Evolutionary conservation across 2,113 vertebrate genomes (phyloP).

Genomic region (Tiliqua scincoides): DNA sequence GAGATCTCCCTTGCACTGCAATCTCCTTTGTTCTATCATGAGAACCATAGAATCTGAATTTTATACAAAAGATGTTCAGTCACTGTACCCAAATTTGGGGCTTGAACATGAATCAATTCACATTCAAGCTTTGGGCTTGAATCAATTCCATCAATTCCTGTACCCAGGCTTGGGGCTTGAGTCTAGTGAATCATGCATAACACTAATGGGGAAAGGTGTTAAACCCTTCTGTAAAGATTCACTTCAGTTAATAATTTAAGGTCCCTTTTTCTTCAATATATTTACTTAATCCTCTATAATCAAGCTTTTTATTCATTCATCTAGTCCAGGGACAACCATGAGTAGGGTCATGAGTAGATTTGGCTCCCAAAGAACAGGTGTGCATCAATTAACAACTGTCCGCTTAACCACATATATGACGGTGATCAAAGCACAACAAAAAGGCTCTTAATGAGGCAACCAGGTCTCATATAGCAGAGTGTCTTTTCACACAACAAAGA

Average conservation of each 20-base stretch:
- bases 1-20: conserved; percentile 46
- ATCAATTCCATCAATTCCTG: too few relatives aligned
- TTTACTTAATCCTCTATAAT: neutral
- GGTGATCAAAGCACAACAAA: neutral
- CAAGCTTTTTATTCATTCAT: neutral
- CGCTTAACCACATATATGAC: neutral
- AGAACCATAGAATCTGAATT: conserved; percentile 47
- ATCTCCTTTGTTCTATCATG: conserved; percentile 46
- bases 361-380: neutral
- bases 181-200: conserved; percentile 51
- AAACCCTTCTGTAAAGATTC: conserved; percentile 17
- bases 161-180: conserved; percentile 53
- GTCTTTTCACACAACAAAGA: too few relatives aligned
- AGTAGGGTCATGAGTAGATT: neutral
- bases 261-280: neutral
- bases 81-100: conserved; percentile 39
- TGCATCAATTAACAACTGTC: neutral
- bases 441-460: too few relatives aligned
- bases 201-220: conserved; percentile 17
- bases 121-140: too few relatives aligned
- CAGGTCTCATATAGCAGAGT: too few relatives aligned
- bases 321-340: neutral
- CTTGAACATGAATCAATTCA: conserved; percentile 57
- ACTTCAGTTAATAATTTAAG: conserved; percentile 9
- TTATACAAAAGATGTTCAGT: conserved; percentile 48